phyloP scores from a whole-genome alignment of 2,113 vertebrate genomes.

The Rhegmatorhina hoffmannsi region DNA sequence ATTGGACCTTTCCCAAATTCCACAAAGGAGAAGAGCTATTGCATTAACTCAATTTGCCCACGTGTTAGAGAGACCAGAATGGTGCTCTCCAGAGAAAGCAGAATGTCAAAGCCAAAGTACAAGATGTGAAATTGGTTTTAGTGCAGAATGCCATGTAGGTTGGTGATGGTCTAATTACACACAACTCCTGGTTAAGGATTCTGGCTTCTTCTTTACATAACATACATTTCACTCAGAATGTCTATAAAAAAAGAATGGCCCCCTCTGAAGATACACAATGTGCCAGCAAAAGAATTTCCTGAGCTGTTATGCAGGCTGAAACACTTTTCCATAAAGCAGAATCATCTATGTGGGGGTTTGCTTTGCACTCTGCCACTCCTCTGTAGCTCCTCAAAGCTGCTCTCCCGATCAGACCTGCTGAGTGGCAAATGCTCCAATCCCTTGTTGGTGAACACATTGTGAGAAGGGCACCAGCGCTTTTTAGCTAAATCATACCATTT shows the following conservation, averaged over 20 bases:
- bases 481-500: background rate
- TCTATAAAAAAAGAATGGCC: background rate
- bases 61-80: background rate
- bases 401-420: background rate
- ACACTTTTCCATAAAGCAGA: background rate
- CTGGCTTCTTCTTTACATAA: background rate
- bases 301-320: background rate
- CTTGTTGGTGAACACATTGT: background rate
- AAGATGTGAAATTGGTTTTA: background rate
- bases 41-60: background rate
- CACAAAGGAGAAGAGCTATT: background rate
- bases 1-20: slow-evolving; percentile 14
- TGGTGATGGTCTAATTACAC: background rate
- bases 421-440: background rate
- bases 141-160: background rate
- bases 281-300: background rate
- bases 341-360: background rate
- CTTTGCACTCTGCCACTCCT: background rate
- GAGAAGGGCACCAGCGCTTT: background rate
- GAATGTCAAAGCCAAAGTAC: background rate
- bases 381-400: background rate
- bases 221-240: background rate
- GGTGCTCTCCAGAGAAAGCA: background rate
- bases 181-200: background rate
- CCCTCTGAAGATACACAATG: background rate